Evolutionary conservation across 2,888 invertebrate species (phyloP), one percentile per base, ranked within the genome.

Genomic region (Anoplius nigerrimus): DNA sequence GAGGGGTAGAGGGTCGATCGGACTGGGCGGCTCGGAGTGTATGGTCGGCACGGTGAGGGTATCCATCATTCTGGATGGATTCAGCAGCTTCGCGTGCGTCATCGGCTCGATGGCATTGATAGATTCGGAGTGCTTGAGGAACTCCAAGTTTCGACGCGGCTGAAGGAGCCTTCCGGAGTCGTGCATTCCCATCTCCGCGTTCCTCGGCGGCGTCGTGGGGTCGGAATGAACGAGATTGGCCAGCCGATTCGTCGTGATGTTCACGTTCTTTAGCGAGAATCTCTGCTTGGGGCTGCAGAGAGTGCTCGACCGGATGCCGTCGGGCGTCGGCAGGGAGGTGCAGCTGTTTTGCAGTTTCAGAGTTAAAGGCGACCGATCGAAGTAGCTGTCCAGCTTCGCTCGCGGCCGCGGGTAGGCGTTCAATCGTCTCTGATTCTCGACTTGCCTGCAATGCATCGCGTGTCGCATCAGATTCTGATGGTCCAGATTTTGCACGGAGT

Each of bases 1-100:
- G 15, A 85, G 66, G 0, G 85, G 81, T 15, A 84, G 75, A 0
- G 84, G 82, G 22, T 87, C 86, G 53, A 88, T 79, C 0, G 88
- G 87, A 71, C 87, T 88, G 2, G 86, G 83, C 0, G 88, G 88
- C 57, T 88, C 88, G 15, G 88, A 88, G 54, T 85, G 86, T 69
- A 86, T 82, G 2, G 75, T 79, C 1, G 88, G 88, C 1, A 86
- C 83, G 0, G 66, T 65, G 11, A 88, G 69, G 8, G 76, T 76
- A 8, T 84, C 79, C 67, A 74, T 76, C 22, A 82, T 52, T 16
- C 72, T 76, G 27, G 70, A 77, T 0, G 85, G 79, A 24, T 80
- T 78, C n/a, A 81, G 52, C 2, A 84, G 52, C 52, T 73, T 76
- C 2, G 62, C 16, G 21, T 76, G 76, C 13, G 52, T 69, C 48